Percentiles rank a stretch among this genome's conserved stretches.
Evolutionary conservation across 2,888 invertebrate species (phyloP).

Genomic region (Torymus texanus): DNA sequence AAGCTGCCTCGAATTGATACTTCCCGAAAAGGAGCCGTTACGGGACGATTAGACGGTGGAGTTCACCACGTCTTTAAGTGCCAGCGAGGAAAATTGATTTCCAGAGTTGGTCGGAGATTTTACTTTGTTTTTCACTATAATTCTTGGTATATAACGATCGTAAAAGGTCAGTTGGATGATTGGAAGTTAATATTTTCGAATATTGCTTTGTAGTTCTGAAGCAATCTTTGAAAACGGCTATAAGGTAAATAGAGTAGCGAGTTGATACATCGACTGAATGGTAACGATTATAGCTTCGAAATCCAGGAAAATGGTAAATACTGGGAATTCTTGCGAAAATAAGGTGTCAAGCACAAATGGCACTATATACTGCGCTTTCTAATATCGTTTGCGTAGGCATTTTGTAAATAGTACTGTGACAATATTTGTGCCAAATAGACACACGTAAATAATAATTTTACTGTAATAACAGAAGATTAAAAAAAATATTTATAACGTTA

Average conservation of each 20-base stretch:
- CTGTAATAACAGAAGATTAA: too few relatives aligned
- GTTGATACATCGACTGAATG: not conserved
- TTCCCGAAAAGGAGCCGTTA: slow-evolving; percentile 58
- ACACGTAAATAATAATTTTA: too few relatives aligned
- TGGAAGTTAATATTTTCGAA: not conserved
- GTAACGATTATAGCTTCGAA: not conserved
- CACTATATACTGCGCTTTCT: not conserved
- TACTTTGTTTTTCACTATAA: slow-evolving; percentile 9
- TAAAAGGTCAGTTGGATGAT: not conserved
- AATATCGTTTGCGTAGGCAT: not conserved
- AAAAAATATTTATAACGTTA: too few relatives aligned
- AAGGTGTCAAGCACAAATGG: not conserved
- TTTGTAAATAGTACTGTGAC: not conserved
- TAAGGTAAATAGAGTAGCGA: too few relatives aligned
- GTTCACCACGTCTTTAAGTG: not conserved
- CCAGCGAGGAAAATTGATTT: slow-evolving; percentile 62
- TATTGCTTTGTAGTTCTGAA: too few relatives aligned
- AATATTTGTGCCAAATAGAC: too few relatives aligned
- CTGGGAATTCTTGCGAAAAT: not conserved
- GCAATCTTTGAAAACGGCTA: too few relatives aligned
- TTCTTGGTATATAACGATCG: too few relatives aligned
- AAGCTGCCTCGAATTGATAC: slow-evolving; percentile 72
- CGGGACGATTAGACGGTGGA: too few relatives aligned
- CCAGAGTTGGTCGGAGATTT: slow-evolving; percentile 34
- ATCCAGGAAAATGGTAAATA: slow-evolving; percentile 21